Percentiles rank a stretch among this genome's conserved stretches.
Conservation (phyloP, 2,113 vertebrate genomes). For the Phaetusa simplex region DNA sequence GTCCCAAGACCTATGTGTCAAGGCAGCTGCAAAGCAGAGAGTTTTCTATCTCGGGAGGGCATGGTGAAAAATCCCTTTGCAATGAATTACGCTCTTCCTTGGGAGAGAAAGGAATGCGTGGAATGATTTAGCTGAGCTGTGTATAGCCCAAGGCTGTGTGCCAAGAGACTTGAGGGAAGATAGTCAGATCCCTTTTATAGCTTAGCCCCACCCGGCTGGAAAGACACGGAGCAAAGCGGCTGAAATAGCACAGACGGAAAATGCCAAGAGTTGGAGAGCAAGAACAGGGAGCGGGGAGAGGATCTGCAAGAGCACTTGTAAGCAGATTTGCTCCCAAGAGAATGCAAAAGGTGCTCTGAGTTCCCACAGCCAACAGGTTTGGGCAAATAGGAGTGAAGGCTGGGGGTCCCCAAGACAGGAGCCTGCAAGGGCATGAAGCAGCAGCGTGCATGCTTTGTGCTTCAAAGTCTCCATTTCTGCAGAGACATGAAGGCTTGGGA, state of each 20-base stretch:
- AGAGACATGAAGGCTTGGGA: background rate
- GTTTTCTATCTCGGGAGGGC: background rate
- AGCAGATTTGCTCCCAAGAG: background rate
- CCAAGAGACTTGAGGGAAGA: background rate
- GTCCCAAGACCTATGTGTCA: slow-evolving; percentile 15
- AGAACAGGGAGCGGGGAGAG: background rate
- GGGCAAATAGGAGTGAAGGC: background rate
- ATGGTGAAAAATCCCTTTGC: background rate
- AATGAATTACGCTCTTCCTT: background rate
- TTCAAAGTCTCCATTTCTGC: background rate
- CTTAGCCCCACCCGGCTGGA: background rate
- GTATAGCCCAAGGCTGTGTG: background rate
- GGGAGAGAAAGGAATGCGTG: background rate
- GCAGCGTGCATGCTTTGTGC: background rate
- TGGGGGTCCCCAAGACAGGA: background rate
- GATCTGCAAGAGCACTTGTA: background rate
- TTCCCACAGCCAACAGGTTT: background rate
- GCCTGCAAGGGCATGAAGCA: background rate
- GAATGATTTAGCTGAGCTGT: slow-evolving; percentile 23
- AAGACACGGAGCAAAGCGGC: background rate
- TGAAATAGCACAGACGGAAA: slow-evolving; percentile 7
- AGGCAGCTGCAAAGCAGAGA: background rate
- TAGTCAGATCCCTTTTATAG: slow-evolving; percentile 21
- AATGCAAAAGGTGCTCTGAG: background rate
- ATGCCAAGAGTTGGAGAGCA: background rate